phyloP scores from a whole-genome alignment of 2,888 invertebrate genomes.

The Heteromyza rotundicornis region DNA sequence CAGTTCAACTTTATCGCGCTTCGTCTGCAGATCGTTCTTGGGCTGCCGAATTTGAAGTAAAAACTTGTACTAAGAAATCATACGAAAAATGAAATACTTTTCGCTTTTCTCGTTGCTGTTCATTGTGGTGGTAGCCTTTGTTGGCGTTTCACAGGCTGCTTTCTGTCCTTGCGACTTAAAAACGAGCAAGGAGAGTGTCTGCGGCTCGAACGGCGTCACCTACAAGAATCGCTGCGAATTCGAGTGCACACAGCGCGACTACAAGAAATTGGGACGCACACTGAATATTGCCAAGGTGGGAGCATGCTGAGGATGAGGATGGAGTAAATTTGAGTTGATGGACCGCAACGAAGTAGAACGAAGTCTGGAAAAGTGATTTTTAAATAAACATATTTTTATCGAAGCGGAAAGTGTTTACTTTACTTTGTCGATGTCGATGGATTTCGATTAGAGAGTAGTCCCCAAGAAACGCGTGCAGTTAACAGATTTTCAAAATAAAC shows the following conservation, averaged over 20 bases:
- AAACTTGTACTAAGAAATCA: not conserved
- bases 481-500: too few species aligned
- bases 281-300: conserved; percentile 44
- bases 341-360: not conserved
- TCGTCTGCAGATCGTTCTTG: not conserved
- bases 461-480: too few species aligned
- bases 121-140: conserved; percentile 29
- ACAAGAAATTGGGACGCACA: conserved; percentile 45
- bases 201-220: conserved; percentile 88
- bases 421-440: too few species aligned
- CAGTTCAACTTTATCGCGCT: not conserved
- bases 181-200: conserved; percentile 83
- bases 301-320: conserved; percentile 34
- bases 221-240: conserved; percentile 96
- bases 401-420: too few species aligned
- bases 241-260: conserved; percentile 73
- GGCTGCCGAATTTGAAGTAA: not conserved
- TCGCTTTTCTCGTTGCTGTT: conserved; percentile 33
- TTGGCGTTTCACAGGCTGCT: conserved; percentile 40
- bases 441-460: too few species aligned
- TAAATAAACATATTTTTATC: conserved; percentile 4
- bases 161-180: conserved; percentile 84
- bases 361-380: not conserved
- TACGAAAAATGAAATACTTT: conserved; percentile 46
- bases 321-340: conserved; percentile 7